Evolutionary conservation across 2,888 invertebrate species (phyloP).

Genomic region (Pammene fasciana): DNA sequence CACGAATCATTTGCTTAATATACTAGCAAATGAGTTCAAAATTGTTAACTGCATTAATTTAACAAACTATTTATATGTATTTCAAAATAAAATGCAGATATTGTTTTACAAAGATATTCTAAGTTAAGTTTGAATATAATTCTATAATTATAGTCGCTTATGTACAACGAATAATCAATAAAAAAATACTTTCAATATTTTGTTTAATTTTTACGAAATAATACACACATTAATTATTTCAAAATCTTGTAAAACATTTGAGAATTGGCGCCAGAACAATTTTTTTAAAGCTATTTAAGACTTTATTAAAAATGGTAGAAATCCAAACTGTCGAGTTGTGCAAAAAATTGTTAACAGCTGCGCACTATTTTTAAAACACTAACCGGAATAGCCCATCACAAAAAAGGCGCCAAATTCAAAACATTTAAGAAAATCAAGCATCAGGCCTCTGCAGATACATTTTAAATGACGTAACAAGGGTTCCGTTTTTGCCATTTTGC

Average conservation of each 20-base stretch:
- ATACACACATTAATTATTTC: background rate
- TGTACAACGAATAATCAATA: constrained; percentile 68
- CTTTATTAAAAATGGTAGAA: background rate
- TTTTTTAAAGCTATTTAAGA: constrained; percentile 24
- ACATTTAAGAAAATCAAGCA: background rate
- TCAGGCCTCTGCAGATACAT: too few species aligned
- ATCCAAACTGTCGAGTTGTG: background rate
- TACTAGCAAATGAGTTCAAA: constrained; percentile 11
- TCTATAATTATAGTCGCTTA: constrained; percentile 67
- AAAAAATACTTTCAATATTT: constrained; percentile 42
- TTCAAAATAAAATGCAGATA: background rate
- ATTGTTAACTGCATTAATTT: constrained; percentile 3
- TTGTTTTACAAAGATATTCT: constrained; percentile 34
- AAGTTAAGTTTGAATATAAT: constrained; percentile 56
- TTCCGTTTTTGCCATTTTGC: too few species aligned
- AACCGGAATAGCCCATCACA: background rate
- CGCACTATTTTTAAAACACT: background rate
- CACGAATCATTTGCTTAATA: background rate
- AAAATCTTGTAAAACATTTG: background rate
- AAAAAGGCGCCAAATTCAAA: background rate
- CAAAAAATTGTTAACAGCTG: background rate
- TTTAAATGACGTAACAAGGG: too few species aligned
- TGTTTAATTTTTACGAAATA: constrained; percentile 40
- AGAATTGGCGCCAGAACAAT: constrained; percentile 9
- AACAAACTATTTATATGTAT: background rate